Conservation (phyloP, 2,113 vertebrate genomes). For the Zosterops lateralis region DNA sequence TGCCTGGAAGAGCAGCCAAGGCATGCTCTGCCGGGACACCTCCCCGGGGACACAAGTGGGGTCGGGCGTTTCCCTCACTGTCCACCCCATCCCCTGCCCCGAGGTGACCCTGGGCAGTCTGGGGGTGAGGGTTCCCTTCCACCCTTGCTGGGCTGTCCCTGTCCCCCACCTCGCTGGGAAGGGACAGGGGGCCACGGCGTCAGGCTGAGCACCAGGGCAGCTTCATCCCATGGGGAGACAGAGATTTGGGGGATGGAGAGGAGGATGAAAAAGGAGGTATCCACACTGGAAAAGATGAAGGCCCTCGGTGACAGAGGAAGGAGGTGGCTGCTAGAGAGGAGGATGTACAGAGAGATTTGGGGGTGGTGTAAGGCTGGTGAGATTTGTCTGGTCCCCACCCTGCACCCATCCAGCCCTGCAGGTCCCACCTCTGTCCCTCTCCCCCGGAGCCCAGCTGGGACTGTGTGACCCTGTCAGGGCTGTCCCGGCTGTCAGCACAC, state of each 20-base stretch:
- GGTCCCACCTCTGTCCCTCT: not conserved
- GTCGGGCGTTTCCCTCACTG: rapidly evolving
- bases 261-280: not conserved
- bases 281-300: not conserved
- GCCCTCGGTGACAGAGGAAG: not conserved
- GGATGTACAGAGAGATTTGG: not conserved
- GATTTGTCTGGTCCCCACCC: not conserved
- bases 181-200: rapidly evolving
- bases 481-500: not conserved
- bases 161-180: not conserved
- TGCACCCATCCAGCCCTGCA: not conserved
- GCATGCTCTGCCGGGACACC: not conserved
- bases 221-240: rapidly evolving
- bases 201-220: not conserved
- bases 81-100: not conserved
- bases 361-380: not conserved
- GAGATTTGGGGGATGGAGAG: not conserved
- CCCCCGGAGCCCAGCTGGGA: not conserved
- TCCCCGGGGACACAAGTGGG: rapidly evolving
- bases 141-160: not conserved
- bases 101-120: not conserved
- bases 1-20: not conserved
- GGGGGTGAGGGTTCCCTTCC: not conserved
- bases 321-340: rapidly evolving
- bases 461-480: rapidly evolving